A percentile compares a stretch with the other conserved stretches of the same genome.
phyloP scores from a whole-genome alignment of 2,113 vertebrate species.

The Hippocampus zosterae region DNA sequence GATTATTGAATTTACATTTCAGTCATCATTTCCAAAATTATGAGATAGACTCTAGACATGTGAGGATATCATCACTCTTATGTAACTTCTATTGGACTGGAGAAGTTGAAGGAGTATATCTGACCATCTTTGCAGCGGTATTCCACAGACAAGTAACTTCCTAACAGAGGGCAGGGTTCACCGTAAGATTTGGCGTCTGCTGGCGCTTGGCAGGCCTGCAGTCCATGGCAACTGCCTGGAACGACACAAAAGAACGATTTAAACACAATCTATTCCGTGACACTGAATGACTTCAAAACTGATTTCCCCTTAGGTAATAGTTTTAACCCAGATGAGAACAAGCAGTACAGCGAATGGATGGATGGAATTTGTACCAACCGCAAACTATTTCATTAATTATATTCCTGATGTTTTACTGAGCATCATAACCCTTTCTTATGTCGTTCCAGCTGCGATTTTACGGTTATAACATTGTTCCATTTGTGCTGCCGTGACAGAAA shows the following conservation, averaged over 20 bases:
- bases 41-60: neutral
- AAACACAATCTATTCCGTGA: neutral
- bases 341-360: too few species aligned
- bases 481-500: too few species aligned
- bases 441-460: too few species aligned
- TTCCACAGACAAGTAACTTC: conserved; percentile 85
- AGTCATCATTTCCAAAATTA: neutral
- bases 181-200: conserved; percentile 77
- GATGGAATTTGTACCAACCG: too few species aligned
- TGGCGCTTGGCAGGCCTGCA: conserved; percentile 83
- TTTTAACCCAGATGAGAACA: too few species aligned
- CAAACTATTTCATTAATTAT: too few species aligned
- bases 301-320: neutral
- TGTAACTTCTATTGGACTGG: neutral
- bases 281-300: neutral
- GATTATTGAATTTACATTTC: neutral
- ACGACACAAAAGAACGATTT: conserved; percentile 21
- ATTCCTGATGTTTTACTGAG: too few species aligned
- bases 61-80: neutral
- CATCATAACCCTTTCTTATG: too few species aligned
- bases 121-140: conserved; percentile 87
- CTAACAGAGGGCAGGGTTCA: conserved; percentile 77
- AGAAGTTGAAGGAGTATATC: conserved; percentile 2
- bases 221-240: conserved; percentile 83
- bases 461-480: too few species aligned